Evolutionary conservation across 2,797 vertebrate genomes (phyloP), one percentile per base, ranked within the genome.

Genomic region (Eulemur rubriventer): DNA sequence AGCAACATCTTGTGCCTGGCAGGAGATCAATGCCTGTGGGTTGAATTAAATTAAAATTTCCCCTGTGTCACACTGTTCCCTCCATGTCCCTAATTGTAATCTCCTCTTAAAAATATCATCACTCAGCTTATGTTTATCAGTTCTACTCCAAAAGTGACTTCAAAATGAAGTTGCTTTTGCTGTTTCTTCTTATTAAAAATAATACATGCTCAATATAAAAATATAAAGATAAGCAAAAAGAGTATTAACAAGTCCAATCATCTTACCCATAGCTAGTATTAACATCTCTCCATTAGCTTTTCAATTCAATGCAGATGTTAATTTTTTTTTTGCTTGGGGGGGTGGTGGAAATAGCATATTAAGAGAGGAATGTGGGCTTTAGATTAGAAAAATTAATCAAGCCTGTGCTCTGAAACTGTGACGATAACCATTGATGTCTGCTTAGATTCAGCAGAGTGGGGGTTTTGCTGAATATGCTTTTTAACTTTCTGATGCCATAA

Each of bases 131-230:
- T 46, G n/a, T 18, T 91, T 41, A 59, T 35, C 30, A 48, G 48
- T 55, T 90, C 22, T 43, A 57, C 48, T 35, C 38, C 20, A 38
- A 55, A 48, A 73, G 13, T 28, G 50, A 73, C 30, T 41, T 30
- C 57, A 8, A 38, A 52, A 38, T 75, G 73, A 92, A 85, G 46
- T 92, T 65, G 72, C 7, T 57, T 70, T 69, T 26, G 28, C 70
- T 61, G 55, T 79, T 91, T 48, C 41, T 89, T 67, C 67, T 85
- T 89, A 65, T 94, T 81, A 65, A 92, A 89, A 89, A 26, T 57
- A 81, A 76, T 48, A 12, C n/a, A 46, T 50, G 24, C 30, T 72
- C 80, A 48, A 86, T 11, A 35, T 35, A 59, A 89, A 85, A 85
- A 84, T 48, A 92, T 26, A 85, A 65, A 94, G 28, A 59, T 1